These are phyloP conservation scores for Macaria liturata DNA, from an alignment of 2,888 invertebrate genomes.

Conservation along the genomic window DNA sequence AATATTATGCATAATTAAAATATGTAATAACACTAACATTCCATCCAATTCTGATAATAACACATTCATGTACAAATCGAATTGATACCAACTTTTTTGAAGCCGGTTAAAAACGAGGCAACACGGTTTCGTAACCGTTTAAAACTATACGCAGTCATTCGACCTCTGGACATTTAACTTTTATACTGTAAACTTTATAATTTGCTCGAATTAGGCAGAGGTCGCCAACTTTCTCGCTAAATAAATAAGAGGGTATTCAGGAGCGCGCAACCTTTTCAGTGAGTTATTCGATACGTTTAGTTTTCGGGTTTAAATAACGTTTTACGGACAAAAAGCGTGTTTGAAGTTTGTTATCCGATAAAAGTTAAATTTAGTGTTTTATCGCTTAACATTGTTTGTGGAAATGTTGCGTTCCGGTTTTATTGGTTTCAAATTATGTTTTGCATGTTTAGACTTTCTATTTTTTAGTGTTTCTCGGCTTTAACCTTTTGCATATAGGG, in stretches of 20 bases:
- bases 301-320: constrained; percentile 12
- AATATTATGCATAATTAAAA: too few relatives aligned
- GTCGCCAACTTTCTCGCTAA: constrained; percentile 29
- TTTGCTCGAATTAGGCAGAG: constrained; percentile 25
- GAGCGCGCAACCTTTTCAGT: constrained; percentile 29
- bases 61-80: too few relatives aligned
- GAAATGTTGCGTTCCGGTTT: too few relatives aligned
- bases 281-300: constrained; percentile 34
- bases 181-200: constrained; percentile 28
- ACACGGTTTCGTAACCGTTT: background rate
- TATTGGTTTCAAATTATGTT: too few relatives aligned
- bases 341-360: constrained; percentile 12
- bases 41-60: too few relatives aligned
- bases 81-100: too few relatives aligned
- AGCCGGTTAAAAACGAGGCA: too few relatives aligned
- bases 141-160: background rate
- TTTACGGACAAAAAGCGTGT: constrained; percentile 11
- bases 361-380: background rate
- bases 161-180: constrained; percentile 28
- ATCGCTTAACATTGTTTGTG: too few relatives aligned
- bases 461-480: constrained; percentile 3
- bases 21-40: too few relatives aligned
- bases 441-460: background rate
- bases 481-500: too few relatives aligned
- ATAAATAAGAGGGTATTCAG: constrained; percentile 33